These are phyloP conservation scores for Diarsia brunnea DNA, from an alignment of 2,888 invertebrate species.

Conservation along the genomic window DNA sequence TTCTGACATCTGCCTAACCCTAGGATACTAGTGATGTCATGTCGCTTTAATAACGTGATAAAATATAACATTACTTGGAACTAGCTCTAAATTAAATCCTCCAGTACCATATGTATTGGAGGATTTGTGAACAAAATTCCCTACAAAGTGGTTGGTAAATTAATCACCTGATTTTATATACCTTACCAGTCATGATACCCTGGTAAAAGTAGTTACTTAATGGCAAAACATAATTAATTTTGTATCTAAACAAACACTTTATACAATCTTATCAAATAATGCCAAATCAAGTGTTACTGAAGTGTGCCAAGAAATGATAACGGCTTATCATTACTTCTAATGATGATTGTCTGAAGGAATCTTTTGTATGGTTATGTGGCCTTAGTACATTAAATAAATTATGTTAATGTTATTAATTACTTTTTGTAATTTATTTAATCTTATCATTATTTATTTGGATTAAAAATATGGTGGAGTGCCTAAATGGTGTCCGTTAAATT, in stretches of 20 bases:
- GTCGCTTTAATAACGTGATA: not conserved
- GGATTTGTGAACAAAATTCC: not conserved
- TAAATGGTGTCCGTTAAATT: not conserved
- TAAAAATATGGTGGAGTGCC: not conserved
- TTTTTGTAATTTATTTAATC: conserved; percentile 19
- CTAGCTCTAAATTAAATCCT: too few species aligned
- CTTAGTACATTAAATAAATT: conserved; percentile 68
- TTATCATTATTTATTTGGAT: conserved; percentile 14
- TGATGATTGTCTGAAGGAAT: conserved; percentile 11
- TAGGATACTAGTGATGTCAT: not conserved
- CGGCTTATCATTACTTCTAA: conserved; percentile 19
- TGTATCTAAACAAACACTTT: conserved; percentile 15
- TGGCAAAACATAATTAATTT: conserved; percentile 38
- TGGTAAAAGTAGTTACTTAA: conserved; percentile 60
- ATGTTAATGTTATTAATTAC: conserved; percentile 62
- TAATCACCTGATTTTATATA: not conserved
- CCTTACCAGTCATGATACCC: conserved; percentile 43
- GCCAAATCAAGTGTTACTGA: conserved; percentile 28
- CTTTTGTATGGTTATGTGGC: conserved; percentile 58
- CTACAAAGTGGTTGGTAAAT: not conserved
- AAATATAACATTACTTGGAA: not conserved
- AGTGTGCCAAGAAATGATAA: conserved; percentile 37
- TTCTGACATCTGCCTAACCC: not conserved
- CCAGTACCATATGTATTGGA: too few species aligned
- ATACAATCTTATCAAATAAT: conserved; percentile 23